Evolutionary conservation across 2,797 vertebrate species (phyloP).

Genomic region (Glossophaga mutica): DNA sequence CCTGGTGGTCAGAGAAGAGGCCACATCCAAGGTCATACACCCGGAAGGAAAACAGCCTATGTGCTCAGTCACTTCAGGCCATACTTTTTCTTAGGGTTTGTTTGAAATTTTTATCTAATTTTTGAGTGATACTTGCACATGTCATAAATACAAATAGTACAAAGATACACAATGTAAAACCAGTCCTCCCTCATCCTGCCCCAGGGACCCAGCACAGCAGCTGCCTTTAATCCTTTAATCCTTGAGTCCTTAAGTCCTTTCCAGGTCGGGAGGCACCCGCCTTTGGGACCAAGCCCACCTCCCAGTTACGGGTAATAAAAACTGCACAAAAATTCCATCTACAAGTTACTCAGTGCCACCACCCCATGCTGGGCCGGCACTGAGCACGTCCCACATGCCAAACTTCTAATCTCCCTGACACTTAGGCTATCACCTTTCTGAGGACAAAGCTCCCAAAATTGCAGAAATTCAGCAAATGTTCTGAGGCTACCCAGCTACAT

Average conservation of each 20-base stretch:
- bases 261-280: background rate
- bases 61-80: background rate
- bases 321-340: background rate
- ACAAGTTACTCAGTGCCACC: background rate
- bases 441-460: background rate
- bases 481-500: background rate
- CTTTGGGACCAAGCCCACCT: background rate
- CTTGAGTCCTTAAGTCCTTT: background rate
- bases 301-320: background rate
- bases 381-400: background rate
- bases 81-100: background rate
- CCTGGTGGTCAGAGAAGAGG: background rate
- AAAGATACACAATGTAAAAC: background rate
- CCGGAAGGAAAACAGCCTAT: background rate
- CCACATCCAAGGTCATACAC: background rate
- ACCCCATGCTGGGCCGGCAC: too few species aligned
- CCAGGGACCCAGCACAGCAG: rapidly evolving
- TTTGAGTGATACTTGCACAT: background rate
- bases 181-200: background rate
- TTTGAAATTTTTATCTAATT: background rate
- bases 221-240: background rate
- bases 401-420: rapidly evolving
- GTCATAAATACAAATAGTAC: background rate
- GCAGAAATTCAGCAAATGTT: background rate
- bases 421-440: background rate